A percentile compares a stretch with the other conserved stretches of the same genome.
phyloP scores from a whole-genome alignment of 2,113 vertebrate species.

The Lepisosteus osseus region DNA sequence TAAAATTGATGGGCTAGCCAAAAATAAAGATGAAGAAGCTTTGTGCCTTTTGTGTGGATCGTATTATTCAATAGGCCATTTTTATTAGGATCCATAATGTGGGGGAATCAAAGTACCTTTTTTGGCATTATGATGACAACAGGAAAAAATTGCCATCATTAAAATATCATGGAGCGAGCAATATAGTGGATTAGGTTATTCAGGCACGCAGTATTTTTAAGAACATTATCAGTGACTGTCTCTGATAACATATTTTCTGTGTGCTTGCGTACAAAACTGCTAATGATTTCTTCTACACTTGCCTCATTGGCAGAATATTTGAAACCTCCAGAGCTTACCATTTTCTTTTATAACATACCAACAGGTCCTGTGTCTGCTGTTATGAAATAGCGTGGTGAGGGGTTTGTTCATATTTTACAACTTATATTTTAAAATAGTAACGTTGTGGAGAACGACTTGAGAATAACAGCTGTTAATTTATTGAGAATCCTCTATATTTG shows the following conservation, averaged over 20 bases:
- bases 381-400: too few species aligned
- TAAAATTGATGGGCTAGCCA: slow-evolving; percentile 6
- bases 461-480: too few species aligned
- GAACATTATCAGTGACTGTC: background rate
- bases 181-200: background rate
- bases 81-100: slow-evolving; percentile 1
- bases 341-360: background rate
- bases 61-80: background rate
- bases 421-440: too few species aligned
- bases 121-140: background rate
- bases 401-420: too few species aligned
- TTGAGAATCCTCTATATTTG: too few species aligned
- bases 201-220: background rate
- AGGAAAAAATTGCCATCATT: background rate
- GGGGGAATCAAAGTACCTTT: background rate
- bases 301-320: too few species aligned
- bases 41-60: background rate
- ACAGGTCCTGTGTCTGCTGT: too few species aligned
- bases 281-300: background rate
- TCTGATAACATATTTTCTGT: background rate
- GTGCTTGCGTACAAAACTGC: background rate
- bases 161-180: background rate
- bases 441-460: too few species aligned
- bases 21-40: slow-evolving; percentile 9
- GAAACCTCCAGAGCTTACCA: background rate